Conservation (phyloP, 2,113 vertebrate genomes). For the Eolophus roseicapilla region DNA sequence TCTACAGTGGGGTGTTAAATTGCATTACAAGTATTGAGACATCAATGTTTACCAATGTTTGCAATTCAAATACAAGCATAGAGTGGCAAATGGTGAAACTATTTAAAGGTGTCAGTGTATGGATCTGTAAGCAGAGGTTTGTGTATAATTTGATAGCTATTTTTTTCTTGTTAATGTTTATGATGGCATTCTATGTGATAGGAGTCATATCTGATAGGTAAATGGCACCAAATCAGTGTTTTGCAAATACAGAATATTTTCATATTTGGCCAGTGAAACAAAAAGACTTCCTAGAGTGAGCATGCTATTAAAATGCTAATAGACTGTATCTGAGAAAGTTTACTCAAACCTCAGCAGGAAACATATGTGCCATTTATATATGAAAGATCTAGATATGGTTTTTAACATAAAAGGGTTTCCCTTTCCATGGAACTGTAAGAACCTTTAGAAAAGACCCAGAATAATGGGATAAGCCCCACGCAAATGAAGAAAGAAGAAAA, state of each 20-base stretch:
- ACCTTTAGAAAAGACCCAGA: not conserved
- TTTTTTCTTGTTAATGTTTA: not conserved
- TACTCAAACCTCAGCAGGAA: constrained; percentile 31
- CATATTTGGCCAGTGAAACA: constrained; percentile 29
- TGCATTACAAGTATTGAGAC: constrained; percentile 1
- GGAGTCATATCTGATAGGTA: not conserved
- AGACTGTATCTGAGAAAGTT: not conserved
- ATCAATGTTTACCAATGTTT: not conserved
- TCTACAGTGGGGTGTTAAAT: not conserved
- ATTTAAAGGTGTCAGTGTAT: not conserved
- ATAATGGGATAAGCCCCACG: not conserved
- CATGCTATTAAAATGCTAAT: constrained; percentile 60
- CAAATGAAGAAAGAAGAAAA: not conserved
- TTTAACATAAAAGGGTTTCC: constrained; percentile 16
- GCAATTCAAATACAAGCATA: not conserved
- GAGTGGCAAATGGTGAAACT: not conserved
- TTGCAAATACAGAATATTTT: constrained; percentile 10
- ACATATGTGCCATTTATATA: not conserved
- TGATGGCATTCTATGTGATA: not conserved
- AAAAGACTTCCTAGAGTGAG: constrained; percentile 36
- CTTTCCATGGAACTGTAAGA: not conserved
- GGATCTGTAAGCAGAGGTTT: constrained; percentile 3
- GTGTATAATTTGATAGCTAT: not conserved
- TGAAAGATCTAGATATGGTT: not conserved
- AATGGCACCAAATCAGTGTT: not conserved